Evolutionary conservation across 1,140 invertebrate genomes (phyloP).

Genomic region (Sitobion miscanthi): DNA sequence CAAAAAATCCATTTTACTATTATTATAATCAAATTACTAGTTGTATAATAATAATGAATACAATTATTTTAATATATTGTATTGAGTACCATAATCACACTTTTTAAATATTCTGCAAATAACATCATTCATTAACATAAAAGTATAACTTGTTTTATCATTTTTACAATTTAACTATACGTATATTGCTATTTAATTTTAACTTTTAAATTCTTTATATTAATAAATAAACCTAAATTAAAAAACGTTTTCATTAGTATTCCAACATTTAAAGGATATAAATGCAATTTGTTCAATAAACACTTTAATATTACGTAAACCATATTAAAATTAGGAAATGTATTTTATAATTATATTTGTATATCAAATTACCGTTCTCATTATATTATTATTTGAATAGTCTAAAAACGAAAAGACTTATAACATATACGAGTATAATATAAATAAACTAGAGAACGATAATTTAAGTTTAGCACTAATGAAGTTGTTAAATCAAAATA

Average conservation of each 20-base stretch:
- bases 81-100: neutral
- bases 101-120: neutral
- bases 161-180: neutral
- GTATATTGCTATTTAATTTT: neutral
- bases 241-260: neutral
- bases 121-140: neutral
- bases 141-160: neutral
- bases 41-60: neutral
- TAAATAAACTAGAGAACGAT: neutral
- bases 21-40: neutral
- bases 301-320: neutral
- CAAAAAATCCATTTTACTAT: neutral
- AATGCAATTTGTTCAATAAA: neutral
- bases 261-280: neutral
- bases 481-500: too few relatives aligned
- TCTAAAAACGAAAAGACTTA: neutral
- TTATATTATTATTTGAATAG: neutral
- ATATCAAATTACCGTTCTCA: neutral
- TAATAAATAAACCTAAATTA: neutral
- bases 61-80: neutral
- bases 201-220: neutral
- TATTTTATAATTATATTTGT: neutral
- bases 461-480: neutral
- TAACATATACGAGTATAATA: neutral
- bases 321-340: neutral